phyloP scores from a whole-genome alignment of 1,140 invertebrate genomes.

The Coenobita brevimanus region DNA sequence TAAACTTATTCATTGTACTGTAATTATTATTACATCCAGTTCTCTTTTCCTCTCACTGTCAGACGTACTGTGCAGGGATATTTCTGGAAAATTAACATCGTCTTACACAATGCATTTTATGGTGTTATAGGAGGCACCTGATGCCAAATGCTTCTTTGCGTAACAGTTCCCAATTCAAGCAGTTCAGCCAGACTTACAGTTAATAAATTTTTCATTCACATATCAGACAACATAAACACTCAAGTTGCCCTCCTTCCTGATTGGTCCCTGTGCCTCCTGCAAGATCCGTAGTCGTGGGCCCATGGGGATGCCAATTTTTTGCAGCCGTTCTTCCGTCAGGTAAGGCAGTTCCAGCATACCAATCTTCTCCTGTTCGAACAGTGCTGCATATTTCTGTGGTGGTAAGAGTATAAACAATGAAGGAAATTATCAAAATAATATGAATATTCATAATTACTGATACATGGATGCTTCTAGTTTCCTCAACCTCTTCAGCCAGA shows the following conservation, averaged over 20 bases:
- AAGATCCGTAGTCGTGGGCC: conserved; percentile 91
- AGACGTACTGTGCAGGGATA: too few relatives aligned
- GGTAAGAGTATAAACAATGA: not conserved
- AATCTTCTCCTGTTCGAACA: conserved; percentile 89
- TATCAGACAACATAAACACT: conserved; percentile 76
- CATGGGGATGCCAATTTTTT: conserved; percentile 91
- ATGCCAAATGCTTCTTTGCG: too few relatives aligned
- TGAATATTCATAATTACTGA: not conserved
- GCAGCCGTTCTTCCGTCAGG: conserved; percentile 89
- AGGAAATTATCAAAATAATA: too few relatives aligned
- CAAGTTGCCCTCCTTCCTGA: conserved; percentile 74
- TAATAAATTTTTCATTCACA: too few relatives aligned
- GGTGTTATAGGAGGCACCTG: too few relatives aligned
- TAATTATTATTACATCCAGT: too few relatives aligned
- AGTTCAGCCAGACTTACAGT: too few relatives aligned
- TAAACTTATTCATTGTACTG: too few relatives aligned
- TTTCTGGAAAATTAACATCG: too few relatives aligned
- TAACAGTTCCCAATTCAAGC: too few relatives aligned
- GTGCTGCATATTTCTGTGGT: conserved; percentile 10
- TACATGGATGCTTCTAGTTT: not conserved
- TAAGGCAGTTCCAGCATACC: conserved; percentile 94
- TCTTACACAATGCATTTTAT: too few relatives aligned
- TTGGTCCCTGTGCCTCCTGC: conserved; percentile 84
- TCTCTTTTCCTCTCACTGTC: too few relatives aligned
- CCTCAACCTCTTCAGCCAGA: not conserved